Conservation (phyloP, 2,888 invertebrate genomes). For the Leptogaster cylindrica region DNA sequence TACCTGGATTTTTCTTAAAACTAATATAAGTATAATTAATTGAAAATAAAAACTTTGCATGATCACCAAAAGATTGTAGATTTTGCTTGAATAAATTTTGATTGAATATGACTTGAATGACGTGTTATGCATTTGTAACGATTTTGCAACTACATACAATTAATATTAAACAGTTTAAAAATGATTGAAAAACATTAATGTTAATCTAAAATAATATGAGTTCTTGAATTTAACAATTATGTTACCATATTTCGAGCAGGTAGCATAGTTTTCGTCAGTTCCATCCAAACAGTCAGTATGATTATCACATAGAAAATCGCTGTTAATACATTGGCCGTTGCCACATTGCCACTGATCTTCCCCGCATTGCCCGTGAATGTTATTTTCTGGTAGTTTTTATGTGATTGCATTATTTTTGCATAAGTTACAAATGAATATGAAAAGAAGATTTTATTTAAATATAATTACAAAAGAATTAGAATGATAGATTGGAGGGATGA, state of each 20-base stretch:
- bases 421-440: conserved; percentile 29
- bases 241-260: conserved; percentile 57
- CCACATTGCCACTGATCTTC: conserved; percentile 68
- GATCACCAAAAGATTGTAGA: conserved; percentile 37
- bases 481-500: no score
- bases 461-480: conserved; percentile 1
- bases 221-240: conserved; percentile 16
- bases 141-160: neutral
- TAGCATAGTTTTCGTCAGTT: conserved; percentile 64
- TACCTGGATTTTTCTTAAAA: neutral
- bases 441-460: conserved; percentile 18
- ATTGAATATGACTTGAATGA: conserved; percentile 5
- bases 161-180: neutral
- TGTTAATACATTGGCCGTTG: conserved; percentile 69
- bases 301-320: conserved; percentile 66
- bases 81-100: conserved; percentile 5
- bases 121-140: neutral
- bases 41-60: conserved; percentile 17
- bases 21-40: conserved; percentile 1
- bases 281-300: conserved; percentile 67
- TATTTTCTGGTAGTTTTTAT: conserved; percentile 27
- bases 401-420: conserved; percentile 2
- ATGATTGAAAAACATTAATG: neutral
- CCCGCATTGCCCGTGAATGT: conserved; percentile 50
- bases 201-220: neutral